Evolutionary conservation across 2,797 vertebrate species (phyloP), one percentile per base, ranked within the genome.

Genomic region (Hippoglossus hippoglossus): DNA sequence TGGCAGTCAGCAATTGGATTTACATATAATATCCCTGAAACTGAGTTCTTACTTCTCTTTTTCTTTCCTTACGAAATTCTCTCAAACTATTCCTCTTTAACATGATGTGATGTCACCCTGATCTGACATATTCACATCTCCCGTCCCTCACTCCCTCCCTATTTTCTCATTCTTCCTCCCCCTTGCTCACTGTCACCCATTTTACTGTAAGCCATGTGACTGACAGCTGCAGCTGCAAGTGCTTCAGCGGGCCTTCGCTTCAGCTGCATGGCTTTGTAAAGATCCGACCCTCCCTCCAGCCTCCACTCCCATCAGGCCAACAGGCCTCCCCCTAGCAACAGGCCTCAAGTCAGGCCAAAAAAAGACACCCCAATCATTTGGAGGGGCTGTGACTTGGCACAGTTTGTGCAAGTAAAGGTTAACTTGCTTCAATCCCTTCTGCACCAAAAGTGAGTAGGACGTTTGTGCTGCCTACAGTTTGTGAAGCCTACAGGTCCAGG

Each of bases 201-300:
- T 92, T 93, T 91, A 91, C 92, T 89, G 92, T 94, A 92, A 93
- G 81, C 90, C 78, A 61, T 82, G 83, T 95, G 93, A 95, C 78
- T 90, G 94, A 94, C 93, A 91, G 92, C 89, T 75, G 80, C 94
- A 94, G 93, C 94, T 95, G 94, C 55, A 54, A 86, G 83, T 73
- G 80, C 78, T 90, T 91, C 84, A 61, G 79, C 69, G 22, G 78
- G 89, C 87, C 89, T 90, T 93, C 89, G 71, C 89, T 92, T 94
- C 93, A 94, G 93, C 93, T 94, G 93, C 85, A 83, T 91, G 67
- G 90, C 88, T 94, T 92, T 91, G 89, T 88, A 93, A 93, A 93
- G 93, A 91, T 86, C 90, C 51, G 66, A 87, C 90, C 89, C 89
- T 91, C 92, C 90, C 90, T 86, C 79, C 63, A 59, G 66, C 81